phyloP scores from a whole-genome alignment of 2,888 invertebrate species.

The Listrodromus nycthemerus region DNA sequence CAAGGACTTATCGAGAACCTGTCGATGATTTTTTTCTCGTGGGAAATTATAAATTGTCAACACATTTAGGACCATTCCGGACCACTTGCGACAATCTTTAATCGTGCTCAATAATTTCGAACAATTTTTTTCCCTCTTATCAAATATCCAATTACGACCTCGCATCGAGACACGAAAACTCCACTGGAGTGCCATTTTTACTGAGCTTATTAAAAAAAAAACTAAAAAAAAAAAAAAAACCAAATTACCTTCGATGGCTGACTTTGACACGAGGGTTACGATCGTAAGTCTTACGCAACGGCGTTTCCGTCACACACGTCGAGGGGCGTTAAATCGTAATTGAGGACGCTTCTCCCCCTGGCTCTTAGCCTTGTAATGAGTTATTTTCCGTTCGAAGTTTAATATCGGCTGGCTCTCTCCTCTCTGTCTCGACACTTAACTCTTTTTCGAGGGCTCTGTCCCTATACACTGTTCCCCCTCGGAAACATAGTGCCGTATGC shows the following conservation, averaged over 20 bases:
- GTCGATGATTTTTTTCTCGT: too few relatives aligned
- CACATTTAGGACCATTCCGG: too few relatives aligned
- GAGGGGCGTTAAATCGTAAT: constrained; percentile 64
- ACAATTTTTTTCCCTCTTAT: too few relatives aligned
- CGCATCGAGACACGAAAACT: background rate
- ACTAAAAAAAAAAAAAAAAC: too few relatives aligned
- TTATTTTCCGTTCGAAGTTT: constrained; percentile 69
- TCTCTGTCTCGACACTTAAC: constrained; percentile 44
- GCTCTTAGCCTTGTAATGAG: constrained; percentile 71
- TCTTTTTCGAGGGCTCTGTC: constrained; percentile 14
- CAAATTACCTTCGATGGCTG: background rate
- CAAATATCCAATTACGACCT: too few relatives aligned
- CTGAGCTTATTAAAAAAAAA: background rate
- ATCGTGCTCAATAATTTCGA: too few relatives aligned
- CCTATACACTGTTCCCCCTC: constrained; percentile 27
- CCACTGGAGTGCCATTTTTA: constrained; percentile 1
- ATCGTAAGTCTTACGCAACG: constrained; percentile 4
- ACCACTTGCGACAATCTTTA: too few relatives aligned
- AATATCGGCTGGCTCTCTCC: constrained; percentile 69
- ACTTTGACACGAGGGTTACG: constrained; percentile 7
- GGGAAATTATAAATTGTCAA: too few relatives aligned
- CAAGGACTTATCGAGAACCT: too few relatives aligned
- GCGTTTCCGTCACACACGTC: constrained; percentile 5
- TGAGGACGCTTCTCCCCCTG: constrained; percentile 58
- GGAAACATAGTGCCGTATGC: constrained; percentile 57